phyloP scores from a whole-genome alignment of 2,113 vertebrate genomes.

The Bos taurus region ARS-UCD2.0 NC_037351.1:10019001-10019500 shows the following conservation, averaged over 20 bases:
- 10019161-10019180: background rate
- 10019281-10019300: background rate
- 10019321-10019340: background rate
- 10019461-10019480: background rate
- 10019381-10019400: background rate
- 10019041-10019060: background rate
- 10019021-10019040: background rate
- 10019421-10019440: background rate
- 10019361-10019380: background rate
- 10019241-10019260: background rate
- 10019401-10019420: background rate
- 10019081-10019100: background rate
- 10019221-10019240: background rate
- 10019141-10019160: accelerated
- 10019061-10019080: background rate
- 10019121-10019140: background rate
- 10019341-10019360: background rate
- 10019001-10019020: background rate
- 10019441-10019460: background rate
- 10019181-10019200: background rate
- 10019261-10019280: background rate
- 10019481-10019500: background rate
- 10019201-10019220: background rate
- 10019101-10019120: background rate
- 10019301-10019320: background rate